Base-by-base conservation (phyloP, 1,140 invertebrate species). In the Bombus soroeensis region DNA sequence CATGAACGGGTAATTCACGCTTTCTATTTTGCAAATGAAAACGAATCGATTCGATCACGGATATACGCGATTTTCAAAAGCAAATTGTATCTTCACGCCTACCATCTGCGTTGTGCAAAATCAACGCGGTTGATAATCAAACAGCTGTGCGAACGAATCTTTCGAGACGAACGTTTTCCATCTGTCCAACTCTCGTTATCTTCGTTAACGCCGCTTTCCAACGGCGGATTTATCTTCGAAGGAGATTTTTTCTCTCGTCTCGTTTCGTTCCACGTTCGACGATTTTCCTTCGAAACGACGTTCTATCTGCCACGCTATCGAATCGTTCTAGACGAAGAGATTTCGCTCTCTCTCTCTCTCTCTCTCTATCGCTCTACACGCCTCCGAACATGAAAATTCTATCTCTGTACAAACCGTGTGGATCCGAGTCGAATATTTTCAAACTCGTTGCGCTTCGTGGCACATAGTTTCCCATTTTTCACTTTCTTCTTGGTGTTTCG, bases 361-460 rank as follows among this genome's bases (percentile, higher is more conserved):
- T 53, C n/a, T n/a, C 13, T 22, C 66, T 57, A 53, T 53, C 18
- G 47, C 6, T 53, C 18, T 53, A 22, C 1, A 22, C 47, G 18
- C 18, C 18, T 22, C 6, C 18, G 12, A 9, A 47, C 41, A 32
- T 22, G 72, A 34, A 74, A 74, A 73, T 74, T 74, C 72, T 47
- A 32, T 32, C n/a, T 32, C 47, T 10, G 47, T 39, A 28, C 57
- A 22, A 53, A 53, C 47, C 47, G 47, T 8, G 47, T 53, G 47
- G 47, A 53, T 22, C 47, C 47, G 47, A 5, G 47, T 53, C 47
- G n/a, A 34, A 81, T 62, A 13, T 25, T 43, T 62, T 74, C 70
- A 6, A 43, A 39, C 53, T 83, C 62, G 82, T 83, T 59, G 66
- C 75, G 82, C 64, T 70, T 37, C 43, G 8, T 32, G 72, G 43